Base-by-base conservation (phyloP, 2,113 vertebrate genomes). In the Myotis brandtii region DNA sequence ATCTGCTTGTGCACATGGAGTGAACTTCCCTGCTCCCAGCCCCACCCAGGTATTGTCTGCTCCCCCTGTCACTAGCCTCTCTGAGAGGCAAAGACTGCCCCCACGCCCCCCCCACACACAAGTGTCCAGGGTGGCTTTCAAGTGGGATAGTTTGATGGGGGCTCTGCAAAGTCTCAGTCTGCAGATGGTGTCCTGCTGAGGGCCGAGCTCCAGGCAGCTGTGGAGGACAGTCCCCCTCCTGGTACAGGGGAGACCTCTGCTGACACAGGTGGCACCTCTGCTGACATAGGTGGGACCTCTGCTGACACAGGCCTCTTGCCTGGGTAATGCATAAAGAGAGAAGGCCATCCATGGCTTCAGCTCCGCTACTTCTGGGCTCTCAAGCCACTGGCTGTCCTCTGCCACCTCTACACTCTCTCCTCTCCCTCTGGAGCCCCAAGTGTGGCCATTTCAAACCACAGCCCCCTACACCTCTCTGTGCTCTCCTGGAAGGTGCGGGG, bases 341-440 rank as follows among this genome's bases (percentile, higher is more conserved):
- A 64, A 0, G 5, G 25, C 32, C 8, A n/a, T 14, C 30, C 34
- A 2, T 0, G 40, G 34, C 59, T 46, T 81, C 23, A 9, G 5
- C 32, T 13, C 9, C 4, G 9, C 62, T 92, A 70, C 23, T 50
- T 12, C 3, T 0, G 27, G 12, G 13, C 16, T 80, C 82, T 43
- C 9, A 37, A 56, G 69, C 64, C 83, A 20, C 43, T 86, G 43
- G 43, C 21, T 40, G 12, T 64, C 18, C 66, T 81, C 69, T 32
- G 12, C 1, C 16, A 54, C 12, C 16, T 72, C 48, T 56, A 12
- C 1, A 10, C 25, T 66, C 48, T 40, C 20, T 82, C 30, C 3
- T 43, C 21, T 67, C 34, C 21, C 48, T 10, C 5, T 27, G n/a
- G 18, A 46, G 40, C 40, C 62, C 37, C n/a, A 95, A 32, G 69